Evolutionary conservation across 2,797 vertebrate species (phyloP), one percentile per base, ranked within the genome.

Genomic region (Hydrocynus forskahlii): DNA sequence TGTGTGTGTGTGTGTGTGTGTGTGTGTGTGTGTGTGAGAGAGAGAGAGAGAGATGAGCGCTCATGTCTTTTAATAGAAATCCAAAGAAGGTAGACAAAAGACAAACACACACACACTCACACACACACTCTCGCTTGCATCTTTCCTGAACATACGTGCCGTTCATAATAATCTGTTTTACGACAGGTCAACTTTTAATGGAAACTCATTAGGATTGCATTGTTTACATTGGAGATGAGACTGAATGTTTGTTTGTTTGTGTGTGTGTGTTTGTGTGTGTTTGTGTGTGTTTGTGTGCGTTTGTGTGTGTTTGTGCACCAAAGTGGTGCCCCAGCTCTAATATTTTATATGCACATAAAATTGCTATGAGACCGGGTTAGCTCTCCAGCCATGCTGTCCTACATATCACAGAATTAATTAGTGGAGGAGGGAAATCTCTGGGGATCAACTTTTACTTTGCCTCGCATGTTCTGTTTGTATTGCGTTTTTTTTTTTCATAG

Each of bases 1-100:
- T n/a, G n/a, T n/a, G n/a, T n/a, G n/a, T n/a, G n/a, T n/a, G n/a
- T n/a, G n/a, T n/a, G n/a, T n/a, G n/a, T n/a, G n/a, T n/a, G n/a
- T n/a, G n/a, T n/a, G n/a, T n/a, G n/a, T n/a, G n/a, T 57, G 54
- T 19, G 7, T 57, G 54, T 17, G 54, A 57, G 17, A 7, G 29
- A 17, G 62, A 64, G 62, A 35, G 62, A 38, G 63, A 45, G 67
- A 68, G 64, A 48, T n/a, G 10, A 69, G 40, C 3, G 29, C 29
- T 29, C 29, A 29, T 79, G 23, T 62, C 21, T 60, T 4, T 62
- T 35, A 50, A 87, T 84, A 91, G 88, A 89, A 86, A 85, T 90
- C 90, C 92, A 93, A 93, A 92, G 93, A 91, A 92, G 73, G 85
- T 87, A 86, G 85, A 92, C 90, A 93, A 91, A 92, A 86, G 88